Conservation (phyloP, 1,140 invertebrate genomes). For the Globodera ellingtonae region DNA sequence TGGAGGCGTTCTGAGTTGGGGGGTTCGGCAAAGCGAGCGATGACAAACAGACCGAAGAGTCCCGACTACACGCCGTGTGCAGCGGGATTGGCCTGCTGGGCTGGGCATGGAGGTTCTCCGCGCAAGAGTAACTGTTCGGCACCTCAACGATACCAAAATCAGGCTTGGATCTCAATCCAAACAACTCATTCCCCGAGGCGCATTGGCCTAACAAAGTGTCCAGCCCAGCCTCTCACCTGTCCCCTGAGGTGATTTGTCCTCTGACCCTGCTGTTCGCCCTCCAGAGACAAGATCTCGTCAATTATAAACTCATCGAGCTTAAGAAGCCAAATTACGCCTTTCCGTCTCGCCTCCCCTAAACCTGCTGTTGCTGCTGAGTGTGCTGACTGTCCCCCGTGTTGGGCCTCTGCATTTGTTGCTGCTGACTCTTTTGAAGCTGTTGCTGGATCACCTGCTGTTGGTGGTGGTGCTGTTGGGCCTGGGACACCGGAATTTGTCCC, state of each 20-base stretch:
- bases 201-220: no score
- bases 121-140: conserved; percentile 46
- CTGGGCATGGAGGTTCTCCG: conserved; percentile 41
- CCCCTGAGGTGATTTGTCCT: not conserved
- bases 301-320: conserved; percentile 62
- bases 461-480: not conserved
- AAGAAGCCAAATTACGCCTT: not conserved
- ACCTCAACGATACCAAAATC: conserved; percentile 32
- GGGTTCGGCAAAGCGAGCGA: not conserved
- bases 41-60: conserved; percentile 26
- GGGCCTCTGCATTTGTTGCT: conserved; percentile 5
- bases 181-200: not conserved
- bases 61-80: conserved; percentile 22
- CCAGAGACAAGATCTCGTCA: conserved; percentile 60
- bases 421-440: not conserved
- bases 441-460: not conserved
- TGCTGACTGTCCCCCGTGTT: not conserved
- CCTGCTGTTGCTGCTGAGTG: not conserved
- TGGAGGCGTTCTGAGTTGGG: conserved; percentile 23
- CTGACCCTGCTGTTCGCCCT: conserved; percentile 53
- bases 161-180: not conserved
- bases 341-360: not conserved
- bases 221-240: not conserved
- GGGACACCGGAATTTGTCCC: not conserved
- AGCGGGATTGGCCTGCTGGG: conserved; percentile 35